Evolutionary conservation across 2,113 vertebrate genomes (phyloP).

Genomic region (Aegithalos caudatus): DNA sequence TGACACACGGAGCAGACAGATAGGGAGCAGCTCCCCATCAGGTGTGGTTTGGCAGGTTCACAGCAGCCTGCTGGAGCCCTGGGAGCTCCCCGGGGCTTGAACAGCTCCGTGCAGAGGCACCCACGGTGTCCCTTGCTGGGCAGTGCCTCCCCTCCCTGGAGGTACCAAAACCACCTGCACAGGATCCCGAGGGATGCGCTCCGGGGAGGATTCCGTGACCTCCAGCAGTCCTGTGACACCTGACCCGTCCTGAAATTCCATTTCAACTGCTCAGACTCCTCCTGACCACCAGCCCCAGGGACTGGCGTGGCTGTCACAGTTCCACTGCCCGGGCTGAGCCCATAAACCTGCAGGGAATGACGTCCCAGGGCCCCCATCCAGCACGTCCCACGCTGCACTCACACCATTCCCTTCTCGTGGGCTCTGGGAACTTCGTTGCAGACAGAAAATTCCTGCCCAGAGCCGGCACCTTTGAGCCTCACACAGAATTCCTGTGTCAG

Average conservation of each 20-base stretch:
- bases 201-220: not conserved
- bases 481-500: not conserved
- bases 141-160: not conserved
- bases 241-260: not conserved
- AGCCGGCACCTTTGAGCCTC: rapidly evolving
- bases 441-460: not conserved
- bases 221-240: not conserved
- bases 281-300: not conserved
- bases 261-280: not conserved
- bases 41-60: not conserved
- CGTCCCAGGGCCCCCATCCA: not conserved
- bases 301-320: not conserved
- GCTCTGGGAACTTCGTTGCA: no score
- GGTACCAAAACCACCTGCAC: rapidly evolving
- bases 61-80: not conserved
- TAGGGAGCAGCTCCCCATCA: not conserved
- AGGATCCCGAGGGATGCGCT: not conserved
- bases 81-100: not conserved
- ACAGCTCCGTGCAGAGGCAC: not conserved
- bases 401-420: not conserved
- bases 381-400: rapidly evolving
- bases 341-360: rapidly evolving
- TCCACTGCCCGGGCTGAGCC: rapidly evolving
- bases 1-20: not conserved
- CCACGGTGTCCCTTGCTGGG: not conserved